Percentiles rank a stretch among this genome's conserved stretches.
phyloP scores from a whole-genome alignment of 2,888 invertebrate species.

The Mallateleia sp. region DNA sequence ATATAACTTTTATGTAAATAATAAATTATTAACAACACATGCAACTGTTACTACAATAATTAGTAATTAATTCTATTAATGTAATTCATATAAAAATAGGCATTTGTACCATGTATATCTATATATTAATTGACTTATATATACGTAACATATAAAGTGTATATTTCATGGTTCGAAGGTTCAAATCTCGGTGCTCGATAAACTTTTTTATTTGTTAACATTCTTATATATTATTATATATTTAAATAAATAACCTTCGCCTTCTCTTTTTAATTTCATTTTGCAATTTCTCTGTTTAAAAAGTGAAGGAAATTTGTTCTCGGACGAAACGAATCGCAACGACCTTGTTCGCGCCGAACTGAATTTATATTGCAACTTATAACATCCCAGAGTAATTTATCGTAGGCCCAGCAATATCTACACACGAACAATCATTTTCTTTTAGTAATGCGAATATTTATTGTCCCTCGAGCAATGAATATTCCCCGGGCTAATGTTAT shows the following conservation, averaged over 20 bases:
- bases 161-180: background rate
- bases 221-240: background rate
- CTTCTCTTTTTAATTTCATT: background rate
- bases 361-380: slow-evolving; percentile 73
- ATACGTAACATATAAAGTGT: too few relatives aligned
- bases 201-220: background rate
- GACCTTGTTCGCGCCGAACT: slow-evolving; percentile 69
- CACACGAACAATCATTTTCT: slow-evolving; percentile 67
- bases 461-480: slow-evolving; percentile 56
- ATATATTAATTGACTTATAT: too few relatives aligned
- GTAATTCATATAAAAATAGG: too few relatives aligned
- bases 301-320: slow-evolving; percentile 56
- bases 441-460: slow-evolving; percentile 70
- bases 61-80: too few relatives aligned
- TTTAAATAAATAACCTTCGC: background rate
- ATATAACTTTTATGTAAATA: too few relatives aligned
- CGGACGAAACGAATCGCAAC: slow-evolving; percentile 56
- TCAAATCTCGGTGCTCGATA: background rate
- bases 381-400: slow-evolving; percentile 65
- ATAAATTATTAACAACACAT: too few relatives aligned
- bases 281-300: slow-evolving; percentile 8
- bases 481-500: slow-evolving; percentile 55
- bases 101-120: too few relatives aligned
- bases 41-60: too few relatives aligned
- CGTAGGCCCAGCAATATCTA: slow-evolving; percentile 60